Conservation (phyloP, 1,140 invertebrate genomes). For the Euglossa dilemma region DNA sequence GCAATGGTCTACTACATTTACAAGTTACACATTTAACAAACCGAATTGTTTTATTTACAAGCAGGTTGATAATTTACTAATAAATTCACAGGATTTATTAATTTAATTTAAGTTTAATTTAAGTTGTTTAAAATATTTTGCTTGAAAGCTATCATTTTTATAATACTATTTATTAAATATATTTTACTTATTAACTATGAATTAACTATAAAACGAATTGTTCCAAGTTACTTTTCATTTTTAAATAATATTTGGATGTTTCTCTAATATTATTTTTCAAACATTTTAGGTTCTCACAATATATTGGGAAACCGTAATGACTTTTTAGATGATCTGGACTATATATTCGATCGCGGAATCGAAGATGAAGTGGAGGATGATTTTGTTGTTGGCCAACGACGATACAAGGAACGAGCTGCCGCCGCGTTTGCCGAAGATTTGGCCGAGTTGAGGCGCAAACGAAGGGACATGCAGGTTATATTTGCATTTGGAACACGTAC, state of each 20-base stretch:
- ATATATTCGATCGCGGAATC: conserved; percentile 68
- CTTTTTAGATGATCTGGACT: conserved; percentile 74
- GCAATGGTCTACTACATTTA: too few species aligned
- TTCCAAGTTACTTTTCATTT: not conserved
- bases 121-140: not conserved
- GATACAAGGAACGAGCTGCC: conserved; percentile 76
- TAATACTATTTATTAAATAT: not conserved
- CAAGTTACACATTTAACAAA: too few species aligned
- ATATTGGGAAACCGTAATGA: conserved; percentile 72
- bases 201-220: not conserved
- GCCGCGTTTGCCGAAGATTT: conserved; percentile 79
- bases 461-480: conserved; percentile 77
- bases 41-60: too few species aligned
- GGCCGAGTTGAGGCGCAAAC: conserved; percentile 77
- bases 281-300: conserved; percentile 76
- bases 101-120: too few species aligned
- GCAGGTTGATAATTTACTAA: too few species aligned
- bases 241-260: not conserved
- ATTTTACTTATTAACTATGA: not conserved
- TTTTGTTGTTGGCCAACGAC: conserved; percentile 74
- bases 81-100: too few species aligned
- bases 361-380: conserved; percentile 73
- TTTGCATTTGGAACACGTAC: too few species aligned
- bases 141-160: not conserved
- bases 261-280: conserved; percentile 14